Evolutionary conservation across 2,888 invertebrate species (phyloP), one percentile per base, ranked within the genome.

Genomic region (Phaedon cochleariae): DNA sequence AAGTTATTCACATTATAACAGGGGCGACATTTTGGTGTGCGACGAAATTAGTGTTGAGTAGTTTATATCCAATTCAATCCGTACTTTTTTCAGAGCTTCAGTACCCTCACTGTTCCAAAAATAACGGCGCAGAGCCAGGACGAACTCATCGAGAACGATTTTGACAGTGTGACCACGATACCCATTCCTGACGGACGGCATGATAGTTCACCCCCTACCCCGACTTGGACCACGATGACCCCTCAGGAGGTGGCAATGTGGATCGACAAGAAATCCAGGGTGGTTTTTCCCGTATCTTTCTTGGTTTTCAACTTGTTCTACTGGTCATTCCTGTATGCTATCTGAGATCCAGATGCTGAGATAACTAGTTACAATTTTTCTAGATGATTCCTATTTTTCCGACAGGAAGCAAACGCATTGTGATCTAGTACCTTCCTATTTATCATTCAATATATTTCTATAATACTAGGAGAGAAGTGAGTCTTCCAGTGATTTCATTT

Each of bases 221-320:
- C 84, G 62, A 83, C 84, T 22, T 91, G 92, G 89, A 93, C 93
- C 53, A 93, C 93, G 12, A 92, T 94, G 90, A 94, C 94, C 1
- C 94, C 95, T 0, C 94, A 94, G 76, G 92, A 95, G 82, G 93
- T 95, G 62, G 92, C 95, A 70, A 91, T 90, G 59, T 95, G 94
- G 93, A 94, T 95, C 71, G 95, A 95, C 84, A 90, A 88, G 61
- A 85, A 94, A 61, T 92, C 94, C 22, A 86, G 95, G 58, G 84
- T 93, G 37, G 85, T 92, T 1, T 95, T 95, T 81, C 95, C 95
- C 0, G 81, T 90, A 2, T 85, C 91, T 9, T 95, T 95, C 79
- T 77, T 94, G 15, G 87, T 92, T 64, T 95, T 95, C 82, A 95
- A 95, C 78, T 85, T 83, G 37, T 79, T 83, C 59, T 83, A 83